Conservation (phyloP, 2,113 vertebrate species). For the Alces alces region DNA sequence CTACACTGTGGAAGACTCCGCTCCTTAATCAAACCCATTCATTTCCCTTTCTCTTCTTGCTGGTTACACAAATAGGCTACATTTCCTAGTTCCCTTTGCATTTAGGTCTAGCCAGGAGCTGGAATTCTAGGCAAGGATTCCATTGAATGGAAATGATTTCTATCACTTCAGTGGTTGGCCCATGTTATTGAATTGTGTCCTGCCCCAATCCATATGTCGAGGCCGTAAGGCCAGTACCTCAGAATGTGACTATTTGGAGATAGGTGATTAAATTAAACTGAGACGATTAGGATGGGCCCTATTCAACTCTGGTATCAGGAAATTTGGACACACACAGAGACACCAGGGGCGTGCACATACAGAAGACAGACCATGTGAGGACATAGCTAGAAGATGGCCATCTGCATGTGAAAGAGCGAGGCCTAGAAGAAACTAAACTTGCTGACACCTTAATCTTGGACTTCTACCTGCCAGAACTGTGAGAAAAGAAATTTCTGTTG, state of each 20-base stretch:
- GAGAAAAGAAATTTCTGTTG: not conserved
- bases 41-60: not conserved
- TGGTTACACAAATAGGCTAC: not conserved
- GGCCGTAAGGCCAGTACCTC: not conserved
- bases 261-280: not conserved
- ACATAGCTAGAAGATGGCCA: not conserved
- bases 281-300: not conserved
- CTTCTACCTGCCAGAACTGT: not conserved
- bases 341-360: not conserved
- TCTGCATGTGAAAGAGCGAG: not conserved
- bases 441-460: not conserved
- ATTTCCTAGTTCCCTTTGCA: not conserved
- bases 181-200: not conserved
- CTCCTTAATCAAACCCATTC: not conserved
- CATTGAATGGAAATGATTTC: not conserved
- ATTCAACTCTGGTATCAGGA: not conserved
- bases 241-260: not conserved
- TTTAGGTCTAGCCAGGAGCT: not conserved
- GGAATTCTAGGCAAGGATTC: not conserved
- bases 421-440: not conserved
- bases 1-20: not conserved
- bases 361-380: not conserved
- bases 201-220: not conserved
- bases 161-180: not conserved
- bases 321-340: not conserved